A percentile compares a stretch with the other conserved stretches of the same genome.
These are phyloP conservation scores for Panopea generosa DNA, from an alignment of 2,888 invertebrate genomes.

Conservation along the genomic window DNA sequence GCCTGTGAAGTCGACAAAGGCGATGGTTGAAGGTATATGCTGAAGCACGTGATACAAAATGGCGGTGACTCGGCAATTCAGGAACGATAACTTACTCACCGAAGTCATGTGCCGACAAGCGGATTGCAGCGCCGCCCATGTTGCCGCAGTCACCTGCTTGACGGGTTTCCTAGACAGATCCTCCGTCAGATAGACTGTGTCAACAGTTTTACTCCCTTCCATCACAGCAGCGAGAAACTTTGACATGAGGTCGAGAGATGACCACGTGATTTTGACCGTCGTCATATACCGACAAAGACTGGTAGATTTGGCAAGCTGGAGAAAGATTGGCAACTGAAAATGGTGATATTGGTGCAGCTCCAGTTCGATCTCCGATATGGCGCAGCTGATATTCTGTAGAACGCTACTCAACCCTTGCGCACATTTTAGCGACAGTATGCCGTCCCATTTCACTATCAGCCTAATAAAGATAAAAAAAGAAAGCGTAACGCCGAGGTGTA, in stretches of 20 bases:
- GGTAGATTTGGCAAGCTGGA: conserved; percentile 70
- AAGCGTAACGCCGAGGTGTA: background rate
- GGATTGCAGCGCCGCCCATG: conserved; percentile 77
- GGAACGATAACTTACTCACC: conserved; percentile 71
- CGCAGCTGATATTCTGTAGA: conserved; percentile 45
- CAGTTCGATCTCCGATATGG: conserved; percentile 74
- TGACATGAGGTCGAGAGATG: conserved; percentile 72
- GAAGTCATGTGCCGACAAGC: conserved; percentile 72
- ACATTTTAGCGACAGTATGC: conserved; percentile 61
- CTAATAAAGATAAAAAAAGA: conserved; percentile 17
- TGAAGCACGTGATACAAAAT: conserved; percentile 78
- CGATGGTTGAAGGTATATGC: conserved; percentile 72
- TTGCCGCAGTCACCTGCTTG: conserved; percentile 71
- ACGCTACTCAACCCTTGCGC: conserved; percentile 67
- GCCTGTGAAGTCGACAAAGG: conserved; percentile 68
- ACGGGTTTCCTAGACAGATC: conserved; percentile 54
- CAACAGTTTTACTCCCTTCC: conserved; percentile 54
- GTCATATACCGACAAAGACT: conserved; percentile 62
- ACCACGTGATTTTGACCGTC: conserved; percentile 75
- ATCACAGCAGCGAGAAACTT: conserved; percentile 71
- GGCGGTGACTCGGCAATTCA: conserved; percentile 66
- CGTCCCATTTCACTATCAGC: conserved; percentile 68
- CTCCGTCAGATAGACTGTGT: conserved; percentile 62
- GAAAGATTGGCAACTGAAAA: conserved; percentile 63
- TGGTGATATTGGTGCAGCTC: conserved; percentile 72